Evolutionary conservation across 2,113 vertebrate species (phyloP), one percentile per base, ranked within the genome.

Genomic region (Pleuronectes platessa): DNA sequence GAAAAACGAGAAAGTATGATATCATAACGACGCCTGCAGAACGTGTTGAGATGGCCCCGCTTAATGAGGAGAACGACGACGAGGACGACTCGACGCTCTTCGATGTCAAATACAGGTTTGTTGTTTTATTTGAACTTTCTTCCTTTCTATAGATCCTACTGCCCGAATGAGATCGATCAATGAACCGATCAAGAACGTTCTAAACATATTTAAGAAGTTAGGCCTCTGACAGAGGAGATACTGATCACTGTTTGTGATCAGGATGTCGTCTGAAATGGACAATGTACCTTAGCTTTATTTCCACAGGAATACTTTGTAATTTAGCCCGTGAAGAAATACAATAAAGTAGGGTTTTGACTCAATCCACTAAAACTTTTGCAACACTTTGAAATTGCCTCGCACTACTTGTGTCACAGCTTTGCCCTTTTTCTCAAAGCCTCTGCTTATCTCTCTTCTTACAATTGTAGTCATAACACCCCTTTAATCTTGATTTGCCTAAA

Each of bases 21-120:
- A 98, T 99, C 23, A 99, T 99, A 80, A 98, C 97, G 11, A 98
- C 97, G 5, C 96, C 97, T 0, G 97, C 97, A 0, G 97, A 98
- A 92, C 92, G 96, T 0, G 97, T 99, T 1, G 97, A 99, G 90
- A 99, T 99, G 97, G 95, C 96, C 3, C 97, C 97, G n/a, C 92
- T 99, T 42, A 98, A 98, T 0, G 96, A 97, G 70, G 97, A 98
- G 6, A 96, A 97, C 0, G 93, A 95, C 0, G 97, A 98, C 0
- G 97, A 98, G 0, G 97, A 99, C 37, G 97, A 99, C 61, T 94
- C 97, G 0, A 97, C 97, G 65, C 95, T 98, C 8, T 98, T 99
- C 79, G 97, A 99, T 90, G 94, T 98, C 79, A 99, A 98, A 84
- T 98, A 98, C 94, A 98, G 97, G 97, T 98, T 92, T 68, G 89